Conservation (phyloP, 2,113 vertebrate genomes). For the Rutilus rutilus region DNA sequence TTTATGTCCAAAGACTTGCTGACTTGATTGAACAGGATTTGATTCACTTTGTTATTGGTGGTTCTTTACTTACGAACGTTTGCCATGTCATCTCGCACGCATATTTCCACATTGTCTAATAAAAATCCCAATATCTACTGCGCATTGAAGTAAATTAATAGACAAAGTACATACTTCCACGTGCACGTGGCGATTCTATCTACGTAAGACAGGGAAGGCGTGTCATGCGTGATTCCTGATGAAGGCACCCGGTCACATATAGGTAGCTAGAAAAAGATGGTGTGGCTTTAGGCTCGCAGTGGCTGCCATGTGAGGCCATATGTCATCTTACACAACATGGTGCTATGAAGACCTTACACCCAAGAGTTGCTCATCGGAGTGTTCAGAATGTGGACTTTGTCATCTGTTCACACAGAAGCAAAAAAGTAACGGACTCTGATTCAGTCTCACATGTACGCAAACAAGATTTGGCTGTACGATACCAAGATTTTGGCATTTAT, state of each 20-base stretch:
- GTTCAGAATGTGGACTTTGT: constrained; percentile 23
- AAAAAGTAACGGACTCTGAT: constrained; percentile 14
- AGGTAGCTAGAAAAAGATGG: constrained; percentile 27
- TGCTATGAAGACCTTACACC: constrained; percentile 18
- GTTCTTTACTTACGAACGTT: neutral
- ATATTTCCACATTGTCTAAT: neutral
- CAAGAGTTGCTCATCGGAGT: constrained; percentile 32
- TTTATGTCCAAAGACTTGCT: neutral
- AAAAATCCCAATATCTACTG: neutral
- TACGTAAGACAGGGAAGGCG: neutral
- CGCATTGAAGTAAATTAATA: neutral
- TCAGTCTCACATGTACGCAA: neutral
- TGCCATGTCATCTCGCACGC: neutral
- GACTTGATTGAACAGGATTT: constrained; percentile 8
- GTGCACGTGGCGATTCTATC: neutral
- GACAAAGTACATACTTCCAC: neutral
- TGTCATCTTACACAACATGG: constrained; percentile 45
- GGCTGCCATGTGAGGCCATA: constrained; percentile 47
- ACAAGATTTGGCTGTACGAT: neutral
- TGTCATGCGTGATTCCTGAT: neutral
- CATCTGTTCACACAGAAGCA: constrained; percentile 29
- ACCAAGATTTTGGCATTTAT: neutral
- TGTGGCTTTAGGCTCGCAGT: constrained; percentile 33
- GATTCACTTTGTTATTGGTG: neutral
- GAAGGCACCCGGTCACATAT: neutral